Evolutionary conservation across 2,888 invertebrate genomes (phyloP).

Genomic region (Clitarchus hookeri): DNA sequence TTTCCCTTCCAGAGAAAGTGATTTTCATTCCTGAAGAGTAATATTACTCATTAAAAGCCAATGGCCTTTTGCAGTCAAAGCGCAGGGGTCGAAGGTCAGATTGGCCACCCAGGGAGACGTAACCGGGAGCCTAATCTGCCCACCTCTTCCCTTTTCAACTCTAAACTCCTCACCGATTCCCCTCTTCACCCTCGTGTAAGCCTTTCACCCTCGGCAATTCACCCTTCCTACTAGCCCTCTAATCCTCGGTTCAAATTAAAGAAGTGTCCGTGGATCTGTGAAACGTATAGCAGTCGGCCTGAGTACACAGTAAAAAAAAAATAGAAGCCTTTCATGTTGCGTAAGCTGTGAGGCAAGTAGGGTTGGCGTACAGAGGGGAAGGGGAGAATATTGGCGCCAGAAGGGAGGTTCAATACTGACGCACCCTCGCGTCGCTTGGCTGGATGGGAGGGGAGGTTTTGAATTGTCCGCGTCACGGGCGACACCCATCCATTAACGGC

Average conservation of each 20-base stretch:
- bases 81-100: conserved; percentile 1
- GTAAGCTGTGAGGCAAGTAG: background rate
- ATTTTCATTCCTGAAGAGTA: too few relatives aligned
- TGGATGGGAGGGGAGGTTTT: background rate
- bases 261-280: background rate
- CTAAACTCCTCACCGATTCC: background rate
- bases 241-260: background rate
- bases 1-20: too few relatives aligned
- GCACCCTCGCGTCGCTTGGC: background rate
- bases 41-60: background rate
- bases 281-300: background rate
- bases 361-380: background rate
- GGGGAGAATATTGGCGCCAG: background rate
- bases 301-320: background rate
- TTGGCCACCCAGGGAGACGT: background rate
- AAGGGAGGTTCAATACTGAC: background rate
- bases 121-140: background rate
- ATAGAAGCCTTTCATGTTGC: background rate
- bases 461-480: background rate
- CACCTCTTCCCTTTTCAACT: background rate
- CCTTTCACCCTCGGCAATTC: background rate
- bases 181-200: background rate
- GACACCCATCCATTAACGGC: background rate
- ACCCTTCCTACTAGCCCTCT: background rate
- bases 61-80: background rate